A percentile compares a stretch with the other conserved stretches of the same genome.
These are phyloP conservation scores for Tinea trinotella DNA, from an alignment of 2,888 invertebrate genomes.

Conservation along the genomic window DNA sequence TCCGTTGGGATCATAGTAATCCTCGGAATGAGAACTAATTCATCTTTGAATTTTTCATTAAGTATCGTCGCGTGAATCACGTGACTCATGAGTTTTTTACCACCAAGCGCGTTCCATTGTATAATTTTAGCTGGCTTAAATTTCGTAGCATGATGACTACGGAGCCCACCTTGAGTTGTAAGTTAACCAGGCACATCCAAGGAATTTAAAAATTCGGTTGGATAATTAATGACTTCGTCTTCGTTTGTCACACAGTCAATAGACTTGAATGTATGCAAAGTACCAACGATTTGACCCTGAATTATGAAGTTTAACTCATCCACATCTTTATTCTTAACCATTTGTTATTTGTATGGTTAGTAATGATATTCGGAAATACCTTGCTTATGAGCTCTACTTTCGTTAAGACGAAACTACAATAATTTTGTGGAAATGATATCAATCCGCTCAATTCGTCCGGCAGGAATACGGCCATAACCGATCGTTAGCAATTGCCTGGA, in stretches of 20 bases:
- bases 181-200: constrained; percentile 28
- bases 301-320: constrained; percentile 18
- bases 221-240: constrained; percentile 22
- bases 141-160: constrained; percentile 32
- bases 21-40: constrained; percentile 24
- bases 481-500: constrained; percentile 20
- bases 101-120: constrained; percentile 26
- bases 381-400: constrained; percentile 26
- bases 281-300: constrained; percentile 13
- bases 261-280: constrained; percentile 19
- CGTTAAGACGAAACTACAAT: constrained; percentile 25
- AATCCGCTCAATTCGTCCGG: constrained; percentile 29
- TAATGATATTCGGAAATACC: constrained; percentile 18
- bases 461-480: no score
- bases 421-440: constrained; percentile 18
- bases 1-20: no score
- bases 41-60: constrained; percentile 21
- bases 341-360: constrained; percentile 19
- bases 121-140: constrained; percentile 25
- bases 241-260: constrained; percentile 18
- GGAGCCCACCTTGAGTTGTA: constrained; percentile 30
- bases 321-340: constrained; percentile 20
- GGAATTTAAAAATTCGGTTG: constrained; percentile 30
- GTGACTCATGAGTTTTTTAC: constrained; percentile 24
- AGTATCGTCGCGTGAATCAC: constrained; percentile 25